These are phyloP conservation scores for Corythornis vintsioides DNA, from an alignment of 2,113 vertebrate genomes.

Conservation along the genomic window DNA sequence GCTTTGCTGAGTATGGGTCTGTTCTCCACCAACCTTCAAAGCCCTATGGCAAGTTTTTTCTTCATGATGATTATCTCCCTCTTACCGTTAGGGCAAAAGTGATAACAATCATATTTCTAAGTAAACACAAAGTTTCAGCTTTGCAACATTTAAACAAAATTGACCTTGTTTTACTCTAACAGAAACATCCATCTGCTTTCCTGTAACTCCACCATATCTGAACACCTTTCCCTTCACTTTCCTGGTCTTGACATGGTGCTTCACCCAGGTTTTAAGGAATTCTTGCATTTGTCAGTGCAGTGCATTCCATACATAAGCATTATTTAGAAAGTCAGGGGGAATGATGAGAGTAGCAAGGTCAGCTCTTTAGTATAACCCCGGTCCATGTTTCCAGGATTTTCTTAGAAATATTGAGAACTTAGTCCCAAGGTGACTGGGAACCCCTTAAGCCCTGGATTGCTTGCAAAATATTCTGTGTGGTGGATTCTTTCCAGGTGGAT, in stretches of 20 bases:
- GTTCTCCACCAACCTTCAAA: neutral
- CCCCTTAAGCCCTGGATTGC: neutral
- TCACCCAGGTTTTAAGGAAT: neutral
- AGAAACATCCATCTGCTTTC: neutral
- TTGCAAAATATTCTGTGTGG: neutral
- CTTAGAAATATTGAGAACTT: neutral
- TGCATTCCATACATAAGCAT: rapidly evolving
- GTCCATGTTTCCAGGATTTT: neutral
- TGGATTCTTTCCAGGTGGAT: neutral
- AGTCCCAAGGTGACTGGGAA: neutral
- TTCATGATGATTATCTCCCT: neutral
- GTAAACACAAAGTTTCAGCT: neutral
- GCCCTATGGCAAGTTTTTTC: neutral
- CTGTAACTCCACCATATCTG: neutral
- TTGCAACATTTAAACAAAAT: neutral
- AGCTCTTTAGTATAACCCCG: neutral
- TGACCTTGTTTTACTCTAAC: rapidly evolving
- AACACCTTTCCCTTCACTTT: neutral
- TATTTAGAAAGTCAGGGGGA: neutral
- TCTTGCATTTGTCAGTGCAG: neutral
- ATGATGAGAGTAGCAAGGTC: neutral
- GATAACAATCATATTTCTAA: neutral
- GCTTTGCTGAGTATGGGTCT: neutral
- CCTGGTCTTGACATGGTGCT: rapidly evolving
- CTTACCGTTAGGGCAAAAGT: neutral